Base-by-base conservation (phyloP, 2,797 vertebrate genomes). In the Halcyon badia region DNA sequence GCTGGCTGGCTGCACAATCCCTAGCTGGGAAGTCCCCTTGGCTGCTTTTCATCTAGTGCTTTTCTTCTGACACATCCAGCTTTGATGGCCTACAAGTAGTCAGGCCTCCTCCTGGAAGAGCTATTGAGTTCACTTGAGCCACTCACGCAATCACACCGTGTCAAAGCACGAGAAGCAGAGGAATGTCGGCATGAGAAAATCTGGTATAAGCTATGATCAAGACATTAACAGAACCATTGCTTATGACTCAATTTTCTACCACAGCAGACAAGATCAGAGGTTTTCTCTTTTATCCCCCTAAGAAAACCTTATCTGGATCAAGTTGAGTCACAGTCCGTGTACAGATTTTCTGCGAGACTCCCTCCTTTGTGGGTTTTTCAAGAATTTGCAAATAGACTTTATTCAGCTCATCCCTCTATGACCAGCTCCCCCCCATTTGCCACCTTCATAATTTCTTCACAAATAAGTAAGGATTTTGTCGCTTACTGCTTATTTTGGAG, bases 161-260 rank as follows among this genome's bases (percentile, higher is more conserved):
- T 79, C 88, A 77, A 94, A 93, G 78, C 84, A 92, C 24, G 26
- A 65, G 28, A 82, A 87, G 21, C 16, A 73, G 84, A 92, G 51
- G 52, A 90, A 87, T 37, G 62, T 10, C 90, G 60, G 68, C 68
- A 72, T 89, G 41, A 94, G 35, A 92, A 92, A 61, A 60, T 31
- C 17, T 19, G 33, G n/a, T 42, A 49, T 65, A 76, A 82, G 26
- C 80, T 89, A 76, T 69, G 73, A 91, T 88, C 75, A 66, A 94
- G 82, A 65, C 28, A 70, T 71, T 79, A 95, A 44, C 51, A 87
- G 83, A 62, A 87, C 25, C 5, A 12, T 65, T 79, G 35, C 73
- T 88, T 82, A 93, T 76, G 84, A 73, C 73, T 64, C 80, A 79
- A 24, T 84, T 95, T 95, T 94, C 39, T 90, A 79, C 72, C 83